phyloP scores from a whole-genome alignment of 35 echinoderm and acorn worm species.

The Amphiura filiformis region DNA sequence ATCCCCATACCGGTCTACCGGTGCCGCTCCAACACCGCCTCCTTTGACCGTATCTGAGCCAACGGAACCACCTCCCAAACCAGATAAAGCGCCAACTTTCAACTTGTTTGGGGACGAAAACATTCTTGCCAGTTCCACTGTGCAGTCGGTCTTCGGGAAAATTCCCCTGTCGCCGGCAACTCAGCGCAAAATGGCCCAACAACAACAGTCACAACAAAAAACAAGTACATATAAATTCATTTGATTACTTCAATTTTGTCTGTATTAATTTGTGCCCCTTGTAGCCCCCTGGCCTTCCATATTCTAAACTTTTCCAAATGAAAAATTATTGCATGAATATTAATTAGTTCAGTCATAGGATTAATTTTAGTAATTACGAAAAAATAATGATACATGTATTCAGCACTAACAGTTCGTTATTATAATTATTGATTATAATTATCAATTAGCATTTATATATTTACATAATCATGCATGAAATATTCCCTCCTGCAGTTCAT shows the following conservation, averaged over 20 bases:
- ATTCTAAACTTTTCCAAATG: too few species aligned
- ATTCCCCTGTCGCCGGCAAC: slow-evolving; percentile 7
- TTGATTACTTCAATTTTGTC: neutral
- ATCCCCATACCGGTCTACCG: neutral
- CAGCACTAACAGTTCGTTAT: too few species aligned
- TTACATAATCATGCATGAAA: too few species aligned
- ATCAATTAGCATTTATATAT: too few species aligned
- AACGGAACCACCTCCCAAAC: neutral
- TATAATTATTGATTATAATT: too few species aligned
- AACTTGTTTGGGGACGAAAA: slow-evolving; percentile 8
- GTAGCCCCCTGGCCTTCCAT: too few species aligned
- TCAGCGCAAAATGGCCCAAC: neutral
- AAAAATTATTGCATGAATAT: too few species aligned
- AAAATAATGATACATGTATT: too few species aligned
- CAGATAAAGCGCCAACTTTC: neutral
- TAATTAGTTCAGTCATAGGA: too few species aligned
- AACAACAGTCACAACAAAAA: neutral
- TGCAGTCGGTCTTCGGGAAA: slow-evolving; percentile 7
- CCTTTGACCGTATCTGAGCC: neutral
- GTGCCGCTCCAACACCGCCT: neutral
- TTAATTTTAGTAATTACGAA: too few species aligned
- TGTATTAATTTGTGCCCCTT: too few species aligned
- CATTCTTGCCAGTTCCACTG: neutral
- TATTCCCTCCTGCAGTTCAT: too few species aligned
- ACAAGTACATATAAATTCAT: neutral